phyloP scores from a whole-genome alignment of 1,140 invertebrate species.

The Brachionus koreanus region DNA sequence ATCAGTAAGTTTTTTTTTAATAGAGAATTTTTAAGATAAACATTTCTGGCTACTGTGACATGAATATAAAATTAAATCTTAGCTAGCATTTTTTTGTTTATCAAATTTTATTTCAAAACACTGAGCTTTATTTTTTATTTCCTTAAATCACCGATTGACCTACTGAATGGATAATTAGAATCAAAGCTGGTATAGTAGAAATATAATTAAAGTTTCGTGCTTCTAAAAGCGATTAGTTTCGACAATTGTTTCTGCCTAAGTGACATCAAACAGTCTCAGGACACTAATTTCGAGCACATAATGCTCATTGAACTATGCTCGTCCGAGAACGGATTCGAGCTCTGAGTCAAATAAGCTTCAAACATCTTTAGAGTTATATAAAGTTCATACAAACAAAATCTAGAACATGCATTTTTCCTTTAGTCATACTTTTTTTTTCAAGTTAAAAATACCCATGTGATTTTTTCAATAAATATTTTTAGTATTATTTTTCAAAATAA shows the following conservation, averaged over 20 bases:
- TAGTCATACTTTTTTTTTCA: neutral
- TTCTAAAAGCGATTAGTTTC: neutral
- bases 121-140: neutral
- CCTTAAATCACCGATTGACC: neutral
- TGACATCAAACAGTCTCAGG: neutral
- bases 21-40: neutral
- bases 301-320: neutral
- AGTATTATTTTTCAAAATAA: slow-evolving; percentile 27
- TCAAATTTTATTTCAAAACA: neutral
- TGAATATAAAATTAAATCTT: neutral
- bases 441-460: slow-evolving; percentile 23
- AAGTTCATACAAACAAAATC: neutral
- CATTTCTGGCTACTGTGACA: neutral
- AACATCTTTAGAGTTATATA: neutral
- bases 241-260: neutral
- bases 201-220: neutral
- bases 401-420: neutral
- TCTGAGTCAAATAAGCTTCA: neutral
- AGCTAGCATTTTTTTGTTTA: neutral
- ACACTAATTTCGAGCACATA: neutral
- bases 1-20: neutral
- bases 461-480: neutral
- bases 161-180: neutral
- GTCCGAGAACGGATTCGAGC: neutral
- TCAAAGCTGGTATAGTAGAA: neutral